phyloP scores from a whole-genome alignment of 1,140 invertebrate species.

The Neotoxoptera formosana region DNA sequence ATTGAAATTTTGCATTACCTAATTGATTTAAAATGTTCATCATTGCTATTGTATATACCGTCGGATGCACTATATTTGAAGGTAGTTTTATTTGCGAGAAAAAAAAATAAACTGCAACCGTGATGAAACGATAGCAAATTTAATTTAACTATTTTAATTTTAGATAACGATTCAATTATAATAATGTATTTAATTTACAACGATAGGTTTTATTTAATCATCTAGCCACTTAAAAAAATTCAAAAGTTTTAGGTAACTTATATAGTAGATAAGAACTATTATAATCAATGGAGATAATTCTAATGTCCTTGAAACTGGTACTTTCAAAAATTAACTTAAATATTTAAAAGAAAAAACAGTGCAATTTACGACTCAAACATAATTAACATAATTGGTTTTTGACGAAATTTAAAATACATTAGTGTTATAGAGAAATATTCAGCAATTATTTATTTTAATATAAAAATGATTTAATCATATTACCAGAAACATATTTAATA shows the following conservation, averaged over 20 bases:
- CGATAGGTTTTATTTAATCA: background rate
- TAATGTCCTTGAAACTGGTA: background rate
- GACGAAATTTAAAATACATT: background rate
- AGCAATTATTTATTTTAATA: background rate
- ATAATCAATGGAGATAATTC: background rate
- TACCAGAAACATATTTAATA: background rate
- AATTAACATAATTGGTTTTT: background rate
- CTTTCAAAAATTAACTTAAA: background rate
- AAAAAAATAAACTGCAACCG: background rate
- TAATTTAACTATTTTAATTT: background rate
- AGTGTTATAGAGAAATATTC: background rate
- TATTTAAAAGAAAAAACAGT: too few species aligned
- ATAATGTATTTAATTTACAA: background rate
- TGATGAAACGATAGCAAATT: background rate
- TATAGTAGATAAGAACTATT: background rate
- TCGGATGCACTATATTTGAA: background rate
- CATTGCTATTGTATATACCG: background rate
- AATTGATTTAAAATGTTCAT: background rate
- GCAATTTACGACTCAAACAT: background rate
- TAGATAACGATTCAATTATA: background rate
- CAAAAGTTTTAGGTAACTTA: background rate
- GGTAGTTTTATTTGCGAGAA: background rate
- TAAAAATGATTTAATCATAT: background rate
- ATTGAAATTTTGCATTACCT: background rate
- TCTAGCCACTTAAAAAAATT: background rate